Base-by-base conservation (phyloP, 2,113 vertebrate species). In the Tragelaphus scriptus region DNA sequence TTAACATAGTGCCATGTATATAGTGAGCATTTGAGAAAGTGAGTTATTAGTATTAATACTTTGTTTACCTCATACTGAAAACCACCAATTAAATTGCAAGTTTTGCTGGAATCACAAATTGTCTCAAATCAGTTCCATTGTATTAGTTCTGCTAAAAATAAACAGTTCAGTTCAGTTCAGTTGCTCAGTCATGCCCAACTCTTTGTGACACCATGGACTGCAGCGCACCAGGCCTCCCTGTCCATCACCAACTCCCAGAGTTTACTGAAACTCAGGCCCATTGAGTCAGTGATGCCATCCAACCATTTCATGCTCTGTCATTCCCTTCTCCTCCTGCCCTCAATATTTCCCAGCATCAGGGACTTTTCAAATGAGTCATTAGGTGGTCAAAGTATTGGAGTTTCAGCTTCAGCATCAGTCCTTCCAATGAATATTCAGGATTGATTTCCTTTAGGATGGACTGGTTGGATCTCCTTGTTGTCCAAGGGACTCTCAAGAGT, bases 91-190 rank as follows among this genome's bases (percentile, higher is more conserved):
- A 65, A 86, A 56, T n/a, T 56, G 15, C 12, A 49, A 23, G 47
- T 65, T 95, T 92, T 47, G 17, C 40, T 79, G n/a, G n/a, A 97
- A 79, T 84, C 23, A 59, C 26, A 13, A 40, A 61, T 16, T 51
- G 3, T 51, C 23, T 91, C 16, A 65, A 65, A 90, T 79, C 16
- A 68, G 23, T 79, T 93, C 32, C 55, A 47, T 88, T 88, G 15
- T 55, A 15, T 58, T 59, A 47, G 61, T 36, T 93, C 17, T 85
- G 7, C 91, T 61, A 88, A 91, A 96, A 88, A 77, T 23, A 88
- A 59, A 89, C 36, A 71, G 68, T 40, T 71, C n/a, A 71, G 17
- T 40, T 71, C n/a, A 71, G 17, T 68, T 36, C 65, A 36, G 68
- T 23, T 19, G 10, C 36, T 40, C 21, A 71, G 5, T 71, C 0